These are phyloP conservation scores for Holothuria glaberrima DNA, from an alignment of 35 echinoderm and acorn worm species.

Conservation along the genomic window DNA sequence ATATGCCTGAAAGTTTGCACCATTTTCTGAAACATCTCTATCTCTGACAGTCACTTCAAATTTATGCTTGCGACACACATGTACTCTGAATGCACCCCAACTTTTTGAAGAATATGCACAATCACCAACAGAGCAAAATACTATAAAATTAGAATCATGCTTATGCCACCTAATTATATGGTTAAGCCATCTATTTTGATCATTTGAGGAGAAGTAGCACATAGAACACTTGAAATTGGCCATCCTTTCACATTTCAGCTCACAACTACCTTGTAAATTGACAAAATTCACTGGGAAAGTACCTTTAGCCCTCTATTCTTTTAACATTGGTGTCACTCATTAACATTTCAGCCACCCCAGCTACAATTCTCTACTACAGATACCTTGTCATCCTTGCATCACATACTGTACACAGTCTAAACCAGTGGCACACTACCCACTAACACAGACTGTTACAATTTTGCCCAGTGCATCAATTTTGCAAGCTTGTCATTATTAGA, in stretches of 20 bases:
- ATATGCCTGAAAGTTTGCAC: neutral
- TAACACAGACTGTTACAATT: neutral
- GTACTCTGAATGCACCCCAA: conserved; percentile 21
- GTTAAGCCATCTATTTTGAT: neutral
- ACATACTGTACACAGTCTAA: too few species aligned
- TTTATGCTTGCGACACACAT: conserved; percentile 2
- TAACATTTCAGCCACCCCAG: too few species aligned
- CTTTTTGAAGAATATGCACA: conserved; percentile 23
- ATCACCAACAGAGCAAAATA: conserved; percentile 27
- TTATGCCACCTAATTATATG: neutral
- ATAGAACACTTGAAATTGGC: neutral
- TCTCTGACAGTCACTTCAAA: neutral
- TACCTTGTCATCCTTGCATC: too few species aligned
- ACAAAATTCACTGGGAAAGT: too few species aligned
- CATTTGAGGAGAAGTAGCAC: conserved; percentile 11
- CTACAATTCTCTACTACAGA: neutral
- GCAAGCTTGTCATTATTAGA: too few species aligned
- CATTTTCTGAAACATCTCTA: neutral
- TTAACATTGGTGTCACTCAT: too few species aligned
- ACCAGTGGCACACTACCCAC: neutral
- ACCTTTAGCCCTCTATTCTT: too few species aligned
- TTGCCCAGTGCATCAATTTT: too few species aligned
- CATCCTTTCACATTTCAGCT: neutral
- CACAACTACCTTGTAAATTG: neutral
- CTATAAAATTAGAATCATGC: neutral